phyloP scores from a whole-genome alignment of 2,888 invertebrate genomes.

The Esperia sulphurella region DNA sequence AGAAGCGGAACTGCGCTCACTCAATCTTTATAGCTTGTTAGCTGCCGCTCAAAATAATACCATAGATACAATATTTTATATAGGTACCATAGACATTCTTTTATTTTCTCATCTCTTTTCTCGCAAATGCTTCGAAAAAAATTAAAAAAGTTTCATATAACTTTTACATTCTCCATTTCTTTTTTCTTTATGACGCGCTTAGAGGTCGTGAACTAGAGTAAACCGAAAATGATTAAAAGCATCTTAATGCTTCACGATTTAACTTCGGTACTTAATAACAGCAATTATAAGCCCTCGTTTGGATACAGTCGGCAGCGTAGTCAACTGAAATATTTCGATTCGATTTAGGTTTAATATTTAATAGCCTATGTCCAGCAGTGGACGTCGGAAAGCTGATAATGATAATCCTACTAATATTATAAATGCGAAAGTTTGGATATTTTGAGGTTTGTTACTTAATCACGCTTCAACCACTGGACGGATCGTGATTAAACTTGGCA shows the following conservation, averaged over 20 bases:
- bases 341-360: neutral
- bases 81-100: no score
- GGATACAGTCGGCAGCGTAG: constrained; percentile 5
- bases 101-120: no score
- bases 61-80: no score
- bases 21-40: constrained; percentile 8
- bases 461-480: no score
- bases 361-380: neutral
- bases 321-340: neutral
- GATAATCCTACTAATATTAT: no score
- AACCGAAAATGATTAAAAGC: constrained; percentile 17
- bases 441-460: no score
- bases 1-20: constrained; percentile 35
- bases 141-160: neutral
- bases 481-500: no score
- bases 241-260: constrained; percentile 24
- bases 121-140: no score
- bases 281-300: constrained; percentile 32
- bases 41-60: constrained; percentile 5
- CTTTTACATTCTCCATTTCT: neutral
- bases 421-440: no score
- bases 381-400: no score
- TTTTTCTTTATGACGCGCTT: constrained; percentile 3
- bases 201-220: constrained; percentile 11
- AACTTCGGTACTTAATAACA: constrained; percentile 28